phyloP scores from a whole-genome alignment of 2,113 vertebrate species.

The Anoura caudifer region DNA sequence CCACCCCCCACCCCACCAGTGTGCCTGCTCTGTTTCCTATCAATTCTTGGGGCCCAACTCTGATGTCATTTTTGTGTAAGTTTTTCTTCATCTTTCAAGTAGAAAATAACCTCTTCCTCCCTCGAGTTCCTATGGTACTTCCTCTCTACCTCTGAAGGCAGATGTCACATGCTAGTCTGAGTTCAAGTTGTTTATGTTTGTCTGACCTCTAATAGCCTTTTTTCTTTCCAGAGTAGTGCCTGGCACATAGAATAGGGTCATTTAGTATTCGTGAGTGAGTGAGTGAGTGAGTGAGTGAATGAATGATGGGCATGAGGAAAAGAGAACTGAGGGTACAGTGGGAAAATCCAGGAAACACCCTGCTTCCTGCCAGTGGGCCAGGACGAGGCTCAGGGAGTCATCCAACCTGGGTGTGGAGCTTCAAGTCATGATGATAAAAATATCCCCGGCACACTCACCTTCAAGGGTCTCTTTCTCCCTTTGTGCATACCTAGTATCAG shows the following conservation, averaged over 20 bases:
- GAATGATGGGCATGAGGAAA: not conserved
- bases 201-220: not conserved
- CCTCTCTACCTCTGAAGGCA: not conserved
- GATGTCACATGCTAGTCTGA: not conserved
- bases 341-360: not conserved
- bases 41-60: not conserved
- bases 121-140: not conserved
- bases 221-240: not conserved
- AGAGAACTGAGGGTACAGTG: not conserved
- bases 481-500: conserved; percentile 84
- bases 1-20: too few relatives aligned
- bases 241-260: not conserved
- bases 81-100: not conserved
- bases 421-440: not conserved
- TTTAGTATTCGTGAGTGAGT: not conserved
- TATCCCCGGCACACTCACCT: rapidly evolving
- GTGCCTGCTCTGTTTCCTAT: not conserved
- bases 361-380: not conserved
- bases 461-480: not conserved
- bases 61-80: not conserved
- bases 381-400: not conserved
- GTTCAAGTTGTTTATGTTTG: not conserved
- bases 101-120: not conserved
- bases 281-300: not conserved
- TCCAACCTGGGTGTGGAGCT: not conserved